phyloP scores from a whole-genome alignment of 2,113 vertebrate species.

The Recurvirostra avosetta region DNA sequence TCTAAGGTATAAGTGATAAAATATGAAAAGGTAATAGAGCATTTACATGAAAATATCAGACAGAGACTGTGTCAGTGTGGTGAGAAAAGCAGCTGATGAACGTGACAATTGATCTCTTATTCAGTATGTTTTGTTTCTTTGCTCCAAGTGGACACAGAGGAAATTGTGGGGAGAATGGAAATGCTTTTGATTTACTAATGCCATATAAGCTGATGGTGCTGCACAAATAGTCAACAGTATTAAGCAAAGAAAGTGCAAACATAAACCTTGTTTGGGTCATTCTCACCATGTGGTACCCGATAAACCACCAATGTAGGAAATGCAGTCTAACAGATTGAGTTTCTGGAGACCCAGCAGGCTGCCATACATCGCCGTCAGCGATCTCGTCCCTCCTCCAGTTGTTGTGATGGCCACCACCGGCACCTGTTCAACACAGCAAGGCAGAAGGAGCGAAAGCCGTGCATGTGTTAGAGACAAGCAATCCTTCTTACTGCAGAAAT shows the following conservation, averaged over 20 bases:
- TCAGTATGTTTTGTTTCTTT: neutral
- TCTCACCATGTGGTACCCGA: constrained; percentile 91
- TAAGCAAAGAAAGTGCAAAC: neutral
- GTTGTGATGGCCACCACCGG: constrained; percentile 83
- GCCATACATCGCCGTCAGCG: constrained; percentile 80
- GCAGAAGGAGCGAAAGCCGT: neutral
- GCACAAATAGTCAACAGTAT: neutral
- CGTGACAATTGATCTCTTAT: neutral
- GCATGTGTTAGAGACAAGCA: neutral
- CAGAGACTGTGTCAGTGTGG: neutral
- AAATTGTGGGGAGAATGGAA: neutral
- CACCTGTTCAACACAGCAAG: constrained; percentile 69
- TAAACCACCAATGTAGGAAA: constrained; percentile 82
- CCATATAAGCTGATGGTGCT: neutral
- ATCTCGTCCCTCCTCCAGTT: constrained; percentile 83
- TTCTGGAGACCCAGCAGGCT: constrained; percentile 82
- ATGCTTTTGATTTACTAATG: neutral
- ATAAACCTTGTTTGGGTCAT: neutral
- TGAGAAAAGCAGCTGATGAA: neutral
- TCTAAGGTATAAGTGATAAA: constrained; percentile 28
- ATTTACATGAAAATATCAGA: neutral
- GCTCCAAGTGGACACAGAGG: neutral
- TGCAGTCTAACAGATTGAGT: constrained; percentile 78
- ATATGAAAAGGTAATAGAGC: neutral
- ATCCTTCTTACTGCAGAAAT: neutral